phyloP scores from a whole-genome alignment of 1,140 invertebrate species.

The Venustaconcha ellipsiformis region DNA sequence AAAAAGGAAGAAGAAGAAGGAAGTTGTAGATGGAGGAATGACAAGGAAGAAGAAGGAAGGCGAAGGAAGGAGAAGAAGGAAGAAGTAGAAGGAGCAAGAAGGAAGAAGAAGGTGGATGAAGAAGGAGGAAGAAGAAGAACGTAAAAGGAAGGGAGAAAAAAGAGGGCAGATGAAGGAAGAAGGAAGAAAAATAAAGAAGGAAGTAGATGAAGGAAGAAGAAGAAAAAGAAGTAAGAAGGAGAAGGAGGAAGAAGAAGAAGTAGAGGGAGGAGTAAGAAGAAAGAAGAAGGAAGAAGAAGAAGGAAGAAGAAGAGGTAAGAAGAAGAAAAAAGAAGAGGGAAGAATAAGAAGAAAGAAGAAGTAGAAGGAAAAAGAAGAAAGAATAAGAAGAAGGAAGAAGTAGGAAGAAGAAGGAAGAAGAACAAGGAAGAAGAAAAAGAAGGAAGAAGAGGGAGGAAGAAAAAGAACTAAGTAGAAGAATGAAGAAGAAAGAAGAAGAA shows the following conservation, averaged over 20 bases:
- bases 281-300: neutral
- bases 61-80: neutral
- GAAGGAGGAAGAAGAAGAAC: conserved; percentile 13
- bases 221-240: conserved; percentile 2
- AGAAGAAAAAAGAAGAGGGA: neutral
- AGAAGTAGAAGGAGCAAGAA: neutral
- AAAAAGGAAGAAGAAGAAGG: neutral
- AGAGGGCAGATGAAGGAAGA: conserved; percentile 1
- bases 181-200: conserved; percentile 1
- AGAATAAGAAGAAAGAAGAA: neutral
- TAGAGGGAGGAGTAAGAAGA: conserved; percentile 2
- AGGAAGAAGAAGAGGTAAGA: neutral
- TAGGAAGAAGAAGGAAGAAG: neutral
- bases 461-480: neutral
- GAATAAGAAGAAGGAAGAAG: neutral
- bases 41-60: neutral
- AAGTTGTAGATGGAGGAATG: neutral
- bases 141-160: neutral
- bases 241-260: neutral
- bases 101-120: neutral
- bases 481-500: too few relatives aligned
- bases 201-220: neutral
- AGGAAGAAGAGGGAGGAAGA: neutral
- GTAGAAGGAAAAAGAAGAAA: neutral
- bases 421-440: neutral